These are phyloP conservation scores for Papilio helenus DNA, from an alignment of 1,140 invertebrate species.

Conservation along the genomic window DNA sequence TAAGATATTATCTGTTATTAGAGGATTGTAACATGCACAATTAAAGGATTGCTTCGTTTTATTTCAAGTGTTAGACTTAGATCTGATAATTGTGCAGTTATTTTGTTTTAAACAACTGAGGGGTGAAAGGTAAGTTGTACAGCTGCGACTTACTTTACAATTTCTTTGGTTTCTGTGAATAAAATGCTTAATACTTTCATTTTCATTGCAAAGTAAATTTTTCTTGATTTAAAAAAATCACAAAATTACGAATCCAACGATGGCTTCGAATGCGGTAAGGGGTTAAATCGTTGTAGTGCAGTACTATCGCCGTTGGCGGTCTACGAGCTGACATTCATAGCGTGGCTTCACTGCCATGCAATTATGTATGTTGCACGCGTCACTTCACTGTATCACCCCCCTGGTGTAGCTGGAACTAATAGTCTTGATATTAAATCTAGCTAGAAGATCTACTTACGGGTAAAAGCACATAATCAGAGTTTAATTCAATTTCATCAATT, in stretches of 20 bases:
- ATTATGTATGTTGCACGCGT: conserved; percentile 62
- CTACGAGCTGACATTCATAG: conserved; percentile 41
- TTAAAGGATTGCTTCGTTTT: not conserved
- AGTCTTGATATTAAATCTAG: conserved; percentile 46
- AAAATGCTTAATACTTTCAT: too few species aligned
- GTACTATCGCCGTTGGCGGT: conserved; percentile 25
- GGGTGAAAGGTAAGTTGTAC: not conserved
- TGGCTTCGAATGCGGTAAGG: too few species aligned
- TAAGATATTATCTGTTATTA: not conserved
- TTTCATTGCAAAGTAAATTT: too few species aligned
- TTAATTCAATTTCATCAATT: too few species aligned
- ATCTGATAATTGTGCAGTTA: not conserved
- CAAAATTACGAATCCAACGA: too few species aligned
- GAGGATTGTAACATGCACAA: not conserved
- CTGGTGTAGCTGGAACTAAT: conserved; percentile 27
- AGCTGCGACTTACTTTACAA: not conserved
- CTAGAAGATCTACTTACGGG: not conserved
- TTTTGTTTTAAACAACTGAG: not conserved
- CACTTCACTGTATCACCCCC: conserved; percentile 53
- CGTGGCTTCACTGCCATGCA: conserved; percentile 41
- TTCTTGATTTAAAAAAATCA: too few species aligned
- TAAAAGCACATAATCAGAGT: too few species aligned
- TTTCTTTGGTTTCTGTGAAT: too few species aligned
- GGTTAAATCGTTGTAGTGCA: conserved; percentile 12
- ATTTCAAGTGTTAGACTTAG: not conserved